Percentiles rank a stretch among this genome's conserved stretches.
These are phyloP conservation scores for Cheilosia variabilis DNA, from an alignment of 2,888 invertebrate species.

Conservation along the genomic window DNA sequence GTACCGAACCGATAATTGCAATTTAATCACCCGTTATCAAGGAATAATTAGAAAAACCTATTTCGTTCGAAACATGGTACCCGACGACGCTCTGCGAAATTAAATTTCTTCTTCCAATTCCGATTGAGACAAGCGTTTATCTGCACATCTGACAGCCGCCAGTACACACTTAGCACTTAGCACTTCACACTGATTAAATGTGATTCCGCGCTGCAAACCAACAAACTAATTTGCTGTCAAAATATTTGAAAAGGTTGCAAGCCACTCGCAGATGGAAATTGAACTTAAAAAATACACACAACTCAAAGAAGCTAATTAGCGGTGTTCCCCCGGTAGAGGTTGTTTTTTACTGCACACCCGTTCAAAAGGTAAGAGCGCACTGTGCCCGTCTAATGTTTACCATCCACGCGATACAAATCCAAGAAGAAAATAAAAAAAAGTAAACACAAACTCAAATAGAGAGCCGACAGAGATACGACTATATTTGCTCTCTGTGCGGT, in stretches of 20 bases:
- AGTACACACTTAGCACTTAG: conserved; percentile 11
- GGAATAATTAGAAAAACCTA: conserved; percentile 40
- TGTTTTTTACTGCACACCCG: conserved; percentile 59
- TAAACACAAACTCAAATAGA: conserved; percentile 28
- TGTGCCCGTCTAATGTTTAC: conserved; percentile 68
- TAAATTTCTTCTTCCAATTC: neutral
- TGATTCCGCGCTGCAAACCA: neutral
- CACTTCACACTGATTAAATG: conserved; percentile 41
- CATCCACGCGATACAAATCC: conserved; percentile 59
- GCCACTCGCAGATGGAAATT: conserved; percentile 13
- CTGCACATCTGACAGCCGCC: conserved; percentile 31
- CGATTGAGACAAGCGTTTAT: conserved; percentile 26
- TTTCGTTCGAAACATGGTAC: conserved; percentile 22
- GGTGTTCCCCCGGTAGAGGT: conserved; percentile 11
- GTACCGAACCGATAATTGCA: conserved; percentile 14
- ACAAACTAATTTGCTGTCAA: conserved; percentile 51
- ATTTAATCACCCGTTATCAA: conserved; percentile 58
- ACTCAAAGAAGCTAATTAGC: conserved; percentile 53
- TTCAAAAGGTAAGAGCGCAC: conserved; percentile 65
- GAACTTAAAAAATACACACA: neutral
- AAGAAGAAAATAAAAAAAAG: conserved; percentile 26
- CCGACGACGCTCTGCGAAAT: conserved; percentile 6
- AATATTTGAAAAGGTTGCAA: conserved; percentile 43
- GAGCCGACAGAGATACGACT: conserved; percentile 29
- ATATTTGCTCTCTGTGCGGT: conserved; percentile 25